Evolutionary conservation across 2,113 vertebrate species (phyloP), one percentile per base, ranked within the genome.

Genomic region (Limanda limanda): DNA sequence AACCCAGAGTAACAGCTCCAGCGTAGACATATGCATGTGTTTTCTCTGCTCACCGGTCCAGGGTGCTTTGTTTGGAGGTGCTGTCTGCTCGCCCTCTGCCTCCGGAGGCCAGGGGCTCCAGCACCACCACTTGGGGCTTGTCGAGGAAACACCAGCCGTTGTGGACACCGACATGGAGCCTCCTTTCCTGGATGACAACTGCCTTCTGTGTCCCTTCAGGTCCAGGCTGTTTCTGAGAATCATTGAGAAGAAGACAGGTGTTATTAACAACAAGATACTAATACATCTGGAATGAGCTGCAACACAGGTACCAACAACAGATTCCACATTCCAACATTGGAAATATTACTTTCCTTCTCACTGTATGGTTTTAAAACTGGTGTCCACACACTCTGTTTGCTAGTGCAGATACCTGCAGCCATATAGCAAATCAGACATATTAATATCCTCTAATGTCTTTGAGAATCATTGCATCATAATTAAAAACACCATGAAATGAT

Each of bases 131-230:
- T 84, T 97, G 98, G 0, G 97, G 98, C 1, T 88, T 86, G 37
- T 94, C 96, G 52, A 99, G 88, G 0, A 98, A 99, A 85, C 94
- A 86, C 92, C 96, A 94, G 10, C 98, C 96, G 0, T 96, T 98
- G 93, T 99, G 98, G 52, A 97, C 96, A 0, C 96, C 97, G 0
- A 99, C 85, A 0, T 95, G 95, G 42, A 99, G 94, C 62, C 97
- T 95, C 17, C 97, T 94, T 81, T 99, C 98, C 88, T 96, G 94
- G 77, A 99, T 92, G 13, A 80, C 76, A n/a, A 97, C 68, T 0
- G 70, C 3, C 0, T 60, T 79, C 0, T 57, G n/a, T 5, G 74
- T 20, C 2, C 91, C 76, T 0, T 95, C 95, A 1, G 66, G 71
- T 0, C 37, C 73, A 0, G 83, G 0, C 1, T 89, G 89, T 1